These are phyloP conservation scores for Morinoia aosen DNA, from an alignment of 2,888 invertebrate species.

Conservation along the genomic window DNA sequence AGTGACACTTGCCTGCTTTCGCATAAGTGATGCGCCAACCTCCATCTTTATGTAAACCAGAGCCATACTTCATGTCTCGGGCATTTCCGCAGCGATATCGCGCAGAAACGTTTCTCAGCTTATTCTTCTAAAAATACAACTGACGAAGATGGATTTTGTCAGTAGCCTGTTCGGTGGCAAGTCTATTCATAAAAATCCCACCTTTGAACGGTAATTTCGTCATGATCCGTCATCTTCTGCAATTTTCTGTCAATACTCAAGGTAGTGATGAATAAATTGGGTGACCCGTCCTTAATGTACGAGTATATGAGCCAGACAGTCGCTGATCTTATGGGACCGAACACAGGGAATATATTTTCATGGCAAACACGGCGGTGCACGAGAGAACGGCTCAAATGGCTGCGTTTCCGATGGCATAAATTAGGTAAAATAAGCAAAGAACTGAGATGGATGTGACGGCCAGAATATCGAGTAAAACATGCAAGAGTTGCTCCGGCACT, in stretches of 20 bases:
- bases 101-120: background rate
- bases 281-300: background rate
- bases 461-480: conserved; percentile 36
- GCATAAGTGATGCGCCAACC: background rate
- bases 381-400: conserved; percentile 44
- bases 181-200: background rate
- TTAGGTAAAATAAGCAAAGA: conserved; percentile 51
- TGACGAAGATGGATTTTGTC: conserved; percentile 21
- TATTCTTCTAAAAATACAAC: background rate
- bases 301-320: background rate
- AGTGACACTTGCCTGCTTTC: background rate
- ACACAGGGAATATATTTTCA: conserved; percentile 48
- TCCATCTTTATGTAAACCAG: conserved; percentile 20
- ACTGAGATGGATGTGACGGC: conserved; percentile 46
- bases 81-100: background rate
- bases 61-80: background rate
- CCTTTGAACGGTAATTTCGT: background rate
- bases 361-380: background rate
- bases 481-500: background rate
- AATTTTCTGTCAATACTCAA: background rate
- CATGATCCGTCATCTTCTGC: background rate
- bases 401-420: conserved; percentile 53
- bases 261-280: background rate
- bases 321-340: conserved; percentile 13
- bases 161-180: background rate